A percentile compares a stretch with the other conserved stretches of the same genome.
Conservation (phyloP, 2,797 vertebrate species). For the Triplophysa bombifrons region DNA sequence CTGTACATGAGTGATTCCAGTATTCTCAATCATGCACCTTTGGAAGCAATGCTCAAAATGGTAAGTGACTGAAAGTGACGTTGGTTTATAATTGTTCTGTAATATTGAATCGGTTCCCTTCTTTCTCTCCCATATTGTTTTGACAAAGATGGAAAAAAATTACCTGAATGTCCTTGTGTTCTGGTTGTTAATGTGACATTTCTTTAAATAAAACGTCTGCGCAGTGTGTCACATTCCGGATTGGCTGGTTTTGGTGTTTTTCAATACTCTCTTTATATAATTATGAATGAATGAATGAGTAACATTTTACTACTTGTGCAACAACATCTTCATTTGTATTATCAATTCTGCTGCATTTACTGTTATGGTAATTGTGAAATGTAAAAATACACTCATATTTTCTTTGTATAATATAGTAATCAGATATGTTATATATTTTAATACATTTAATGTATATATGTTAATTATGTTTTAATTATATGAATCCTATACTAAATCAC, state of each 20-base stretch:
- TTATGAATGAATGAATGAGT: background rate
- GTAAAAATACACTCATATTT: background rate
- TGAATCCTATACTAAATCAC: background rate
- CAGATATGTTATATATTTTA: too few species aligned
- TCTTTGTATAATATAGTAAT: background rate
- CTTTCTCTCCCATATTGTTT: slow-evolving; percentile 41
- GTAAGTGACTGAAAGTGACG: slow-evolving; percentile 8
- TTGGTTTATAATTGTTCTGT: slow-evolving; percentile 41
- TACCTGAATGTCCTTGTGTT: slow-evolving; percentile 75
- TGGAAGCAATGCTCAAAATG: slow-evolving; percentile 38
- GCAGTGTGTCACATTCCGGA: slow-evolving; percentile 50
- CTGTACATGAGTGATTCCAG: slow-evolving; percentile 8
- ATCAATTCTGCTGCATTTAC: too few species aligned
- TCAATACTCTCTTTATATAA: background rate
- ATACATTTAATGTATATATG: too few species aligned
- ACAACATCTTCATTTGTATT: too few species aligned
- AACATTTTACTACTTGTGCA: too few species aligned
- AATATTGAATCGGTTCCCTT: slow-evolving; percentile 34
- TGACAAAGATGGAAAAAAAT: slow-evolving; percentile 73
- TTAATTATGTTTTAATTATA: too few species aligned
- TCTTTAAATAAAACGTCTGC: slow-evolving; percentile 58
- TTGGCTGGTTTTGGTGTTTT: slow-evolving; percentile 5
- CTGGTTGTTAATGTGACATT: slow-evolving; percentile 66
- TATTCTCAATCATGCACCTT: slow-evolving; percentile 26
- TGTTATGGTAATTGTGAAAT: too few species aligned